Evolutionary conservation across 2,888 invertebrate genomes (phyloP).

Genomic region (Polylopha cassiicola): DNA sequence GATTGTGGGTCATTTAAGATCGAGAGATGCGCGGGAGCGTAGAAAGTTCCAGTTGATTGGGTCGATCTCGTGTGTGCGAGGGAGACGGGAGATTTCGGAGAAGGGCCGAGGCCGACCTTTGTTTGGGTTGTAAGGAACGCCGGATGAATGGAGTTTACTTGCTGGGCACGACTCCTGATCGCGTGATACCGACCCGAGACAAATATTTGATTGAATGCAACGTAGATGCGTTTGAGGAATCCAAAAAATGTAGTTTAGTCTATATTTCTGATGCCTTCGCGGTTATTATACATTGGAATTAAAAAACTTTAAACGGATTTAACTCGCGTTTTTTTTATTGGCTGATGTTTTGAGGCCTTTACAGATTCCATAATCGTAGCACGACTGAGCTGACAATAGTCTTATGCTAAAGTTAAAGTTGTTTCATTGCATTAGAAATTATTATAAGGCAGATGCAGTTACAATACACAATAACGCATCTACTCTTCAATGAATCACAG

Average conservation of each 20-base stretch:
- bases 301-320: too few relatives aligned
- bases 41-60: slow-evolving; percentile 35
- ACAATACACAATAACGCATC: too few relatives aligned
- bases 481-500: slow-evolving; percentile 9
- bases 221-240: slow-evolving; percentile 5
- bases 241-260: background rate
- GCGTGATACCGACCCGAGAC: slow-evolving; percentile 27
- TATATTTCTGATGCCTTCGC: too few relatives aligned
- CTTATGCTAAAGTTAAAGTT: too few relatives aligned
- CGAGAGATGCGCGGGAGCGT: slow-evolving; percentile 57
- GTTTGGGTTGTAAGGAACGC: slow-evolving; percentile 30
- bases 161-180: slow-evolving; percentile 28
- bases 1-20: slow-evolving; percentile 25
- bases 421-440: too few relatives aligned
- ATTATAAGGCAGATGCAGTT: too few relatives aligned
- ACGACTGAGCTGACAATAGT: too few relatives aligned
- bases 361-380: too few relatives aligned
- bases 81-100: slow-evolving; percentile 36
- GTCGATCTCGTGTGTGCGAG: slow-evolving; percentile 24
- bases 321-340: too few relatives aligned
- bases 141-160: slow-evolving; percentile 34
- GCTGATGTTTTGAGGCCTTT: too few relatives aligned
- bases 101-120: slow-evolving; percentile 38
- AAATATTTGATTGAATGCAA: slow-evolving; percentile 7
- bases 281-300: too few relatives aligned